These are phyloP conservation scores for Hydrochoerus hydrochaeris DNA, from an alignment of 2,113 vertebrate genomes.

Conservation along the genomic window DNA sequence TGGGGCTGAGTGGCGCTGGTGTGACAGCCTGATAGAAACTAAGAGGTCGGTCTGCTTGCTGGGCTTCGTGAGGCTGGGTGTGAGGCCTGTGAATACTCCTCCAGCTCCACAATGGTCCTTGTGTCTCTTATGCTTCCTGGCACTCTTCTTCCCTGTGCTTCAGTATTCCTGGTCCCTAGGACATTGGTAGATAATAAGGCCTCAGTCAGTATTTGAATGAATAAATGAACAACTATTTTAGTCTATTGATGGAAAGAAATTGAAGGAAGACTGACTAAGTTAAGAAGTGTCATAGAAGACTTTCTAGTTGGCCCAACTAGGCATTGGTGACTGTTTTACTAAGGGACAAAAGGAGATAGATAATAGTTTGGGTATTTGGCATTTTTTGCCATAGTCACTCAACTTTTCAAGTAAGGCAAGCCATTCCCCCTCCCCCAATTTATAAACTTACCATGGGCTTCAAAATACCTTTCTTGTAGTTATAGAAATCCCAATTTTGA, in stretches of 20 bases:
- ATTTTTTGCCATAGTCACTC: background rate
- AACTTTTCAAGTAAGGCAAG: background rate
- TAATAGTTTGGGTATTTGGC: background rate
- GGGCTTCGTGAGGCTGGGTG: background rate
- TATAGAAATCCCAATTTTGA: background rate
- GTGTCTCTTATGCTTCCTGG: background rate
- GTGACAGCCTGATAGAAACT: background rate
- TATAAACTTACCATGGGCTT: background rate
- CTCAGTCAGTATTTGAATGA: background rate
- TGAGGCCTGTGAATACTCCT: background rate
- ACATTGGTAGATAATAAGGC: background rate
- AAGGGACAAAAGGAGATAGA: background rate
- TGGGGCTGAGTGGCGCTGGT: background rate
- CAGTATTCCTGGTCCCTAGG: background rate
- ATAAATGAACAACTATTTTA: background rate
- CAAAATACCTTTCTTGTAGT: background rate
- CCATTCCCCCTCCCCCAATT: background rate
- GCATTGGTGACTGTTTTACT: background rate
- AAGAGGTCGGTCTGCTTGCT: background rate
- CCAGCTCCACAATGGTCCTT: background rate
- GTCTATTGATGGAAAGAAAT: conserved; percentile 1
- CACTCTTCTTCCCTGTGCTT: background rate
- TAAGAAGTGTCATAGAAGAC: background rate
- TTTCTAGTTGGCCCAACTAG: background rate
- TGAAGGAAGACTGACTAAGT: background rate